Base-by-base conservation (phyloP, 2,113 vertebrate species). In the Phodopus roborovskii region DNA sequence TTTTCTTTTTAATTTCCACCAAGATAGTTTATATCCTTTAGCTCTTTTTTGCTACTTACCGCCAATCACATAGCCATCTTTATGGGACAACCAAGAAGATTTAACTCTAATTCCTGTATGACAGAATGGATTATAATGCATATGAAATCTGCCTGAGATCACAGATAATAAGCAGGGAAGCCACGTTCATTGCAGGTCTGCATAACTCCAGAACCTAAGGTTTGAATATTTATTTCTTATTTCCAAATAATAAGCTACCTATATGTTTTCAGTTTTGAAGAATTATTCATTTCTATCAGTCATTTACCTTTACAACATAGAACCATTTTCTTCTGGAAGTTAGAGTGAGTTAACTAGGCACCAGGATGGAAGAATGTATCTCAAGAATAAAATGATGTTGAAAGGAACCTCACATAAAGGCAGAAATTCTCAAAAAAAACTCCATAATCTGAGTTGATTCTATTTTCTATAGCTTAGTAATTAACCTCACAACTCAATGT, bases 1-100 rank as follows among this genome's bases (percentile, higher is more conserved):
- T 87, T 89, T 94, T 86, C 93, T 78, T 77, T 95, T 92, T 20
- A 53, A 60, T 82, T 96, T 92, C 26, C 48, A 84, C 48, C 81
- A 73, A 74, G 30, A 53, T 53, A 78, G 68, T 87, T 71, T 66
- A 30, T 9, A 45, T 53, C 7, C 19, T 88, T 62, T 66, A 82
- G 53, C 16, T 42, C 4, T 24, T 95, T 96, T 92, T 79, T 94
- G 75, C 24, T 15, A 73, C 42, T 60, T 78, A 24, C 58, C 24
- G 56, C 90, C 26, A 73, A 78, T 73, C 19, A 39, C 6, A 68
- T 77, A 11, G 30, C 45, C 36, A 33, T 82, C 60, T 95, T 86
- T 15, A 58, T 39, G 3, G 77, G 73, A 60, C 5, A 91, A 77
- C 1, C 17, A 86, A 30, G 73, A 42, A 77, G 64, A 82, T 82